These are phyloP conservation scores for Stichodactyla helianthus DNA, from an alignment of 64 coral and sea anemone species.

Conservation along the genomic window DNA sequence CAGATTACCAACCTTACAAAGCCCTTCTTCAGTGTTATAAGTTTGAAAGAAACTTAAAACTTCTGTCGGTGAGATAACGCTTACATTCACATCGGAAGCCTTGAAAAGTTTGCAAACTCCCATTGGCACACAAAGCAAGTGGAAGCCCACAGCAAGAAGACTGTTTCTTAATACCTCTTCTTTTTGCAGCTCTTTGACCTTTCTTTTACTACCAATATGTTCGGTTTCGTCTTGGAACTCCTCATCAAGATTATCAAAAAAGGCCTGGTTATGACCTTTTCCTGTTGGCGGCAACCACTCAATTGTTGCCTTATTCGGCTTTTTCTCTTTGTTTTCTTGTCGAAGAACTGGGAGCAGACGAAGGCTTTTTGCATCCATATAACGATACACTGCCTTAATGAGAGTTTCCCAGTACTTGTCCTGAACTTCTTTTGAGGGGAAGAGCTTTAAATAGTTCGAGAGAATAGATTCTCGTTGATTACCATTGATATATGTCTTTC, in stretches of 20 bases:
- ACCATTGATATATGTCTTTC: neutral
- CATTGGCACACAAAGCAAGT: neutral
- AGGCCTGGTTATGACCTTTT: slow-evolving; percentile 36
- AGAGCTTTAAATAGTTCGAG: slow-evolving; percentile 5
- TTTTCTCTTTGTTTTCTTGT: neutral
- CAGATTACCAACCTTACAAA: no score
- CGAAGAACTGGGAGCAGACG: slow-evolving; percentile 53
- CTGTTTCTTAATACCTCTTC: neutral
- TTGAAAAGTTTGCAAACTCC: neutral
- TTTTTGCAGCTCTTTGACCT: neutral
- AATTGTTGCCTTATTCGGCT: neutral
- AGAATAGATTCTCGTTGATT: neutral
- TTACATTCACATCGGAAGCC: slow-evolving; percentile 12
- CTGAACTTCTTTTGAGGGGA: neutral
- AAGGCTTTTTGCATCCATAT: slow-evolving; percentile 18
- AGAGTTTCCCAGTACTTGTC: slow-evolving; percentile 2
- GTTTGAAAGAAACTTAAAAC: neutral
- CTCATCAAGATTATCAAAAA: slow-evolving; percentile 40
- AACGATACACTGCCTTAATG: slow-evolving; percentile 25
- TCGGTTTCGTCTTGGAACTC: neutral
- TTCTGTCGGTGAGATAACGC: slow-evolving; percentile 4
- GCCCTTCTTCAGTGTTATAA: neutral
- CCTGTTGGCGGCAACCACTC: slow-evolving; percentile 61
- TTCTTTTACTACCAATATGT: neutral
- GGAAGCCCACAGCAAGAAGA: slow-evolving; percentile 21